phyloP scores from a whole-genome alignment of 53 echinoderm and acorn worm genomes.

The Holothuria leucospilota region DNA sequence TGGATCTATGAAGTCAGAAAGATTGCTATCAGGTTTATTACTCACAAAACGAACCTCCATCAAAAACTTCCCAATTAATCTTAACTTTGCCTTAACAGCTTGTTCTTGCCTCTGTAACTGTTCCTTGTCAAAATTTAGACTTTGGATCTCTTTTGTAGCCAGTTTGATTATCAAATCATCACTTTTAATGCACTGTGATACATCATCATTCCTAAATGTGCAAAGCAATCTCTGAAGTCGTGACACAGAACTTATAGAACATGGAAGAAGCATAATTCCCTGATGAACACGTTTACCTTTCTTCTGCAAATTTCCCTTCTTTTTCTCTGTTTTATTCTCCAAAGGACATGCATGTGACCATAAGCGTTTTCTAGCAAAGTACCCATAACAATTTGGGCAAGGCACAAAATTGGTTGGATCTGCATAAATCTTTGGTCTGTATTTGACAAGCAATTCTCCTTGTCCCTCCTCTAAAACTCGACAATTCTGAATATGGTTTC shows the following conservation, averaged over 20 bases:
- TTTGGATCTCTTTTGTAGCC: conserved; percentile 60
- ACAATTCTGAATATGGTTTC: conserved; percentile 68
- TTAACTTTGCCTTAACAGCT: conserved; percentile 41
- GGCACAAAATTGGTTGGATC: conserved; percentile 63
- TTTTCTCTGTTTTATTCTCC: neutral
- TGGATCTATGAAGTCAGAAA: too few species aligned
- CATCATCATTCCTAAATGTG: conserved; percentile 47
- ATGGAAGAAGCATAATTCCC: neutral
- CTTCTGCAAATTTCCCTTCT: too few species aligned
- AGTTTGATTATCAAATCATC: conserved; percentile 61
- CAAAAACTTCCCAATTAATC: neutral
- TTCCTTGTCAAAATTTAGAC: neutral
- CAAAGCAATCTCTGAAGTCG: too few species aligned
- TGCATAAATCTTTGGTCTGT: conserved; percentile 51
- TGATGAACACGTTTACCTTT: too few species aligned
- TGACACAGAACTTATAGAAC: conserved; percentile 8
- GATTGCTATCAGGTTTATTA: too few species aligned
- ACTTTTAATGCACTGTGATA: conserved; percentile 53
- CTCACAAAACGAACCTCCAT: too few species aligned
- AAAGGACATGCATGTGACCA: conserved; percentile 64
- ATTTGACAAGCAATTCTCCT: conserved; percentile 59
- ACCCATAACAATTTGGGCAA: conserved; percentile 61
- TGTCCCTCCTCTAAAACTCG: conserved; percentile 57
- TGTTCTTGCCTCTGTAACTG: conserved; percentile 60
- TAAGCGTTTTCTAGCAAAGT: conserved; percentile 51